Evolutionary conservation across 2,888 invertebrate species (phyloP).

Genomic region (Timema podura): DNA sequence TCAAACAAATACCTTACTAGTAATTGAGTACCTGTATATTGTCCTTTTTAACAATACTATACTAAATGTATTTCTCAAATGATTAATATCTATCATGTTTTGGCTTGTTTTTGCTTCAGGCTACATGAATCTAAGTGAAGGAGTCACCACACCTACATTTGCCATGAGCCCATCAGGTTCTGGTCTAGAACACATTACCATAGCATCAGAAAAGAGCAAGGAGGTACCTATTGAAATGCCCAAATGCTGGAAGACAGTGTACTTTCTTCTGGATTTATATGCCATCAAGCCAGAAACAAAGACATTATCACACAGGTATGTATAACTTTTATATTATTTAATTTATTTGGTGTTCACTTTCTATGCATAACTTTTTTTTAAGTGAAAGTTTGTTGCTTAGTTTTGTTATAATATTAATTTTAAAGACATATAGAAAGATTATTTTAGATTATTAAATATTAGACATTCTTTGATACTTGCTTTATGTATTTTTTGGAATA

Average conservation of each 20-base stretch:
- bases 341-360: constrained; percentile 15
- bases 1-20: no score
- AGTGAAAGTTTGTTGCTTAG: no score
- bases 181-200: constrained; percentile 51
- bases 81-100: no score
- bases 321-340: constrained; percentile 15
- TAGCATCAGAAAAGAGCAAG: constrained; percentile 50
- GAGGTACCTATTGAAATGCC: constrained; percentile 50
- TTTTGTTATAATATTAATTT: no score
- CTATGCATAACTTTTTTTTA: constrained; percentile 29
- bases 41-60: no score
- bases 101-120: no score
- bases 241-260: constrained; percentile 92
- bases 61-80: no score
- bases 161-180: constrained; percentile 59
- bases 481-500: no score
- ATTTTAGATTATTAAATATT: no score
- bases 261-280: constrained; percentile 86
- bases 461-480: no score
- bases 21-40: no score
- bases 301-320: constrained; percentile 72
- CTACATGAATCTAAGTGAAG: constrained; percentile 77
- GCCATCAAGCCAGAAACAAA: constrained; percentile 94
- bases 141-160: constrained; percentile 65
- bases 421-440: no score